These are phyloP conservation scores for Petrolisthes cinctipes DNA, from an alignment of 2,888 invertebrate species.

Conservation along the genomic window DNA sequence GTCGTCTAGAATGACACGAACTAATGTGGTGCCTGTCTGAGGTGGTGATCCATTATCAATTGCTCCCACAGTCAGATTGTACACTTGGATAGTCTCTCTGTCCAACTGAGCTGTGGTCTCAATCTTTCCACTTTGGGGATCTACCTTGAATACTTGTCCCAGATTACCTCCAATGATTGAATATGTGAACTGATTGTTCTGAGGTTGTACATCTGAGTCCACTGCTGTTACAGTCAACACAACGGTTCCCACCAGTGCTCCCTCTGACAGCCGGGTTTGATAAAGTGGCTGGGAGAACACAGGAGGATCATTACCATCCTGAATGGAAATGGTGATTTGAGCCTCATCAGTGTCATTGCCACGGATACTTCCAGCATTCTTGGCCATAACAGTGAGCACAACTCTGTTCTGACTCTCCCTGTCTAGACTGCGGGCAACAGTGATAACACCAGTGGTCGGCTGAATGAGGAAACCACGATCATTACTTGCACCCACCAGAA, in stretches of 20 bases:
- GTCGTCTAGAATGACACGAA: conserved; percentile 84
- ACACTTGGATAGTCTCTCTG: conserved; percentile 82
- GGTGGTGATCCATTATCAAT: conserved; percentile 90
- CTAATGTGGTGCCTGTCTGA: conserved; percentile 89
- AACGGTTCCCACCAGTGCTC: conserved; percentile 80
- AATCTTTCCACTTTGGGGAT: conserved; percentile 86
- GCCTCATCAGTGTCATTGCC: conserved; percentile 97
- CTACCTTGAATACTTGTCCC: conserved; percentile 87
- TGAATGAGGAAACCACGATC: conserved; percentile 90
- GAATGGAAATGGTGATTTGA: conserved; percentile 91
- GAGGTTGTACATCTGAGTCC: conserved; percentile 90
- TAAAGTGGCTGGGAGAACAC: conserved; percentile 86
- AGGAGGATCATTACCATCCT: conserved; percentile 96
- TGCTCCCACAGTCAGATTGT: conserved; percentile 85
- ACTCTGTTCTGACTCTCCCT: conserved; percentile 90
- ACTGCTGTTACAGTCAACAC: conserved; percentile 85
- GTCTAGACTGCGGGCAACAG: conserved; percentile 84
- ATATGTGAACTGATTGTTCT: conserved; percentile 92
- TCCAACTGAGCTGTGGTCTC: conserved; percentile 80
- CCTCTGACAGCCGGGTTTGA: conserved; percentile 85
- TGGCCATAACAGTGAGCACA: conserved; percentile 91
- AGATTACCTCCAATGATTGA: conserved; percentile 87
- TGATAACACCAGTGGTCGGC: conserved; percentile 84
- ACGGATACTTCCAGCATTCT: conserved; percentile 91
- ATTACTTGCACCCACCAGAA: conserved; percentile 93